Conservation (phyloP, 2,113 vertebrate genomes). For the Felis catus region DNA sequence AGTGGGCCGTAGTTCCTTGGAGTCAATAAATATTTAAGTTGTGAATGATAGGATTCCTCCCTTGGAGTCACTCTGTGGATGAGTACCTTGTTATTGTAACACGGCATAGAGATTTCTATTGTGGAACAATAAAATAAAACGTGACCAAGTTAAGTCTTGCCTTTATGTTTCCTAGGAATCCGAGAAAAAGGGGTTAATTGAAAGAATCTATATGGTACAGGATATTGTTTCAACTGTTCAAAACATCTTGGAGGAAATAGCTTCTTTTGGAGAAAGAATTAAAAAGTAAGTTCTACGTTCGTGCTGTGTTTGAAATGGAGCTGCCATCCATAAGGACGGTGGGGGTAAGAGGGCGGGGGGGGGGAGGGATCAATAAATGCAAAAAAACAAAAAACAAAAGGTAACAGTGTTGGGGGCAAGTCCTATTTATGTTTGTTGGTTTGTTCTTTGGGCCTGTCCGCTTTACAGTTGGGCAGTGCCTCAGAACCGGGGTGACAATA, state of each 20-base stretch:
- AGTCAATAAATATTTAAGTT: not conserved
- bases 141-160: not conserved
- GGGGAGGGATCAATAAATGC: not conserved
- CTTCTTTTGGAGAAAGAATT: slow-evolving; percentile 94
- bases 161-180: slow-evolving; percentile 87
- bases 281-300: slow-evolving; percentile 92
- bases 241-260: slow-evolving; percentile 92
- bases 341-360: not conserved
- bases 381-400: not conserved
- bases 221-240: slow-evolving; percentile 95
- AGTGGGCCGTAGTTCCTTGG: too few relatives aligned
- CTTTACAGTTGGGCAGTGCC: not conserved
- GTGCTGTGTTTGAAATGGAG: not conserved
- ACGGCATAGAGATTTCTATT: not conserved
- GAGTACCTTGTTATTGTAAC: not conserved
- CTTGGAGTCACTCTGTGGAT: not conserved
- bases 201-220: slow-evolving; percentile 98
- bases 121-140: not conserved
- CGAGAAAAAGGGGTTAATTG: slow-evolving; percentile 95
- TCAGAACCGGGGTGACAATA: not conserved
- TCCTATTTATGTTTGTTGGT: not conserved
- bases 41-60: not conserved
- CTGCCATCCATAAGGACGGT: not conserved
- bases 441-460: not conserved
- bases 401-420: accelerated